phyloP scores from a whole-genome alignment of 2,888 invertebrate species.

The Ophioninae sp. region DNA sequence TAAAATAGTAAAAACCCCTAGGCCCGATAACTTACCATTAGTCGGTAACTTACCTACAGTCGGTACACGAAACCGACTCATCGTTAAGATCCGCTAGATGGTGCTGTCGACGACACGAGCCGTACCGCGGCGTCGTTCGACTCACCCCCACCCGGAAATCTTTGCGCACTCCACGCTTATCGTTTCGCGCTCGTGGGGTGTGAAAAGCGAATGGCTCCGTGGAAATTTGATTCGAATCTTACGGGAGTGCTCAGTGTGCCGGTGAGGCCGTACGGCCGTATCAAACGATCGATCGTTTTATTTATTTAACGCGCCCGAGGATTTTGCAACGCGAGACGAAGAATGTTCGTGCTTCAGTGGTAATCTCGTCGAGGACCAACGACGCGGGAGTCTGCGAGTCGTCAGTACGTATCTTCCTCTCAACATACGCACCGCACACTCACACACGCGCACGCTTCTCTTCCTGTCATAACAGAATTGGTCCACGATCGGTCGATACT shows the following conservation, averaged over 20 bases:
- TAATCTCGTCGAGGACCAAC: slow-evolving; percentile 51
- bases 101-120: not conserved
- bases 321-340: slow-evolving; percentile 18
- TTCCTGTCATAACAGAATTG: slow-evolving; percentile 55
- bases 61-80: not conserved
- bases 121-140: slow-evolving; percentile 32
- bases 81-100: not conserved
- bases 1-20: not conserved
- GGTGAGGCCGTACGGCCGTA: slow-evolving; percentile 38
- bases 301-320: slow-evolving; percentile 2
- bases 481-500: slow-evolving; percentile 63
- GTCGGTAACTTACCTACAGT: not conserved
- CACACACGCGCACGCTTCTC: not conserved
- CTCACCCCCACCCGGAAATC: slow-evolving; percentile 41
- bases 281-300: slow-evolving; percentile 23
- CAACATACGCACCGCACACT: slow-evolving; percentile 3
- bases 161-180: slow-evolving; percentile 41
- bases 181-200: slow-evolving; percentile 56
- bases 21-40: not conserved
- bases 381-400: slow-evolving; percentile 42
- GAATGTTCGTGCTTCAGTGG: not conserved
- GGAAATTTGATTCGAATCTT: slow-evolving; percentile 62
- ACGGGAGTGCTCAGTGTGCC: slow-evolving; percentile 53
- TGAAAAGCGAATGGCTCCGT: slow-evolving; percentile 62
- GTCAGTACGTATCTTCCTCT: slow-evolving; percentile 22